A percentile compares a stretch with the other conserved stretches of the same genome.
Evolutionary conservation across 1,140 invertebrate genomes (phyloP).

Genomic region (Eurosta solidaginis): DNA sequence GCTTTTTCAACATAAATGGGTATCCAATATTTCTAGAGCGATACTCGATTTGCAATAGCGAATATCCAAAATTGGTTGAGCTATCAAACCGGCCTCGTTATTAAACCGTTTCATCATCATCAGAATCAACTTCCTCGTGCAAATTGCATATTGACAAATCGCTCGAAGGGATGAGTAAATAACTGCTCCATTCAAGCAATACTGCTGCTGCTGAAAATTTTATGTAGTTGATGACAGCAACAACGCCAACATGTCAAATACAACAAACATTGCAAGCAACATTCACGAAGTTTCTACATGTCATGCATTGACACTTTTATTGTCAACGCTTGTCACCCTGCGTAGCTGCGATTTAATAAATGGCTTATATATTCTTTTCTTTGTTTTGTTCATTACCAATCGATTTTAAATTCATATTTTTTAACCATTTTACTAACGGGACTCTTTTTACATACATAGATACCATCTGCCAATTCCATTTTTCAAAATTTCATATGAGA

Average conservation of each 20-base stretch:
- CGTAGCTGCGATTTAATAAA: conserved; percentile 25
- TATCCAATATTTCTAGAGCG: no score
- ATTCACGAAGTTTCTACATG: neutral
- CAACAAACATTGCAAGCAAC: neutral
- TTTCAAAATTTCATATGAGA: neutral
- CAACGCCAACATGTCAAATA: conserved; percentile 2
- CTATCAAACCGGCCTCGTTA: no score
- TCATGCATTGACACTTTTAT: conserved; percentile 26
- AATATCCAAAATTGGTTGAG: no score
- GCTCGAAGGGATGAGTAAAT: neutral
- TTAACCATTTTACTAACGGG: neutral
- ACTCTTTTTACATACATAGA: neutral
- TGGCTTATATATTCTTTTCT: neutral
- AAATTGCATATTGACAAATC: conserved; percentile 16
- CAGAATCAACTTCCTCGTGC: neutral
- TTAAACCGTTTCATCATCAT: neutral
- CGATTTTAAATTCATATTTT: neutral
- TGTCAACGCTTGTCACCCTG: conserved; percentile 24
- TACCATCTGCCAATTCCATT: neutral
- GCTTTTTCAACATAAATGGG: no score
- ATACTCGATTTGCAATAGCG: no score
- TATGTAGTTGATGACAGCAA: conserved; percentile 22
- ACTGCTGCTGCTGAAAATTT: neutral
- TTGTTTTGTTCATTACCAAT: neutral
- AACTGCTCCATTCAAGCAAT: neutral